Evolutionary conservation across 35 echinoderm and acorn worm genomes (phyloP).

Genomic region (Lytechinus variegatus): DNA sequence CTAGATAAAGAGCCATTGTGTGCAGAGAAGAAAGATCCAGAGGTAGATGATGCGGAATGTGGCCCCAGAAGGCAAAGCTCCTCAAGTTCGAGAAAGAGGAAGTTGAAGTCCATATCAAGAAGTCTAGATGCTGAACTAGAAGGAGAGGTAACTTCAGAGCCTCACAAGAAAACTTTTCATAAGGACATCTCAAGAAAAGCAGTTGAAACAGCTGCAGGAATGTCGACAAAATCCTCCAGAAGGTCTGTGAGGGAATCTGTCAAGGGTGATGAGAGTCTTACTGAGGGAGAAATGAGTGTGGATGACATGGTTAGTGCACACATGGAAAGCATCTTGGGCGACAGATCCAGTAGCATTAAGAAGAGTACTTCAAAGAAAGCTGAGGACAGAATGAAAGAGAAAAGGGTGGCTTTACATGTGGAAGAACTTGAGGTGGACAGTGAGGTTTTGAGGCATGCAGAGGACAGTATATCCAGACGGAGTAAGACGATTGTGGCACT

Average conservation of each 20-base stretch:
- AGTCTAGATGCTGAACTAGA: background rate
- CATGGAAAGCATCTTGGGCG: constrained; percentile 17
- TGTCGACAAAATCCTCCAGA: background rate
- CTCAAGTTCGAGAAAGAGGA: background rate
- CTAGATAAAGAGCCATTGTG: background rate
- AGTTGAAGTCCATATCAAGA: background rate
- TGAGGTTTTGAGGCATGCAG: background rate
- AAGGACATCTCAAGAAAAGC: background rate
- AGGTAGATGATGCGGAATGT: background rate
- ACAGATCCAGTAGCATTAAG: background rate
- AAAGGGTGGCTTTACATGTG: background rate
- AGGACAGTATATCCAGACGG: constrained; percentile 40
- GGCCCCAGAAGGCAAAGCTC: background rate
- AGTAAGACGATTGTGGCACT: constrained; percentile 24
- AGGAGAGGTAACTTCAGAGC: background rate
- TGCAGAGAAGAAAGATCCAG: background rate
- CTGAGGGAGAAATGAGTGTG: constrained; percentile 11
- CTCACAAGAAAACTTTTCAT: background rate
- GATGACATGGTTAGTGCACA: constrained; percentile 24
- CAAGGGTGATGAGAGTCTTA: background rate
- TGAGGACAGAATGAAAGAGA: background rate
- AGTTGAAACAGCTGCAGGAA: background rate
- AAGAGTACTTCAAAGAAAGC: background rate
- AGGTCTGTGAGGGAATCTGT: background rate
- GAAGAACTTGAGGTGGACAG: background rate